Evolutionary conservation across 2,888 invertebrate genomes (phyloP).

Genomic region (Synergus laeviventris): DNA sequence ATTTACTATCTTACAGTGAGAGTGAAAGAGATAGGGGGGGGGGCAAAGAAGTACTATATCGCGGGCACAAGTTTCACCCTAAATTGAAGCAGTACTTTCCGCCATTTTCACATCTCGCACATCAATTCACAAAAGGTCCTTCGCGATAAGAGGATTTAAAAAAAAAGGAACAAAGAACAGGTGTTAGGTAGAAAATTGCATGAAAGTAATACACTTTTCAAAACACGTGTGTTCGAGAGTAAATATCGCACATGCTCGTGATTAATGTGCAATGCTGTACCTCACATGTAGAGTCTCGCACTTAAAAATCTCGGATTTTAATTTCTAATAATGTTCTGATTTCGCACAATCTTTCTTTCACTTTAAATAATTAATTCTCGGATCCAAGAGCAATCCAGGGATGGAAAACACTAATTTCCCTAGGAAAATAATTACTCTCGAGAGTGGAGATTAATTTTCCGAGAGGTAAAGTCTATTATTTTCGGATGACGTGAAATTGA

Average conservation of each 20-base stretch:
- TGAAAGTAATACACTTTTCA: background rate
- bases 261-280: background rate
- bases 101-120: conserved; percentile 20
- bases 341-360: background rate
- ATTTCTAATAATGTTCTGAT: background rate
- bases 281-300: background rate
- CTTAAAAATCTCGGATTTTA: background rate
- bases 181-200: background rate
- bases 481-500: background rate
- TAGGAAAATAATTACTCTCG: conserved; percentile 5
- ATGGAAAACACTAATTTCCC: conserved; percentile 5
- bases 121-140: background rate
- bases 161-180: background rate
- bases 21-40: background rate
- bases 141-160: background rate
- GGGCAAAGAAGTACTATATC: background rate
- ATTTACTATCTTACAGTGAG: background rate
- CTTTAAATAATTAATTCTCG: background rate
- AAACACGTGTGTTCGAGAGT: background rate
- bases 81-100: conserved; percentile 13
- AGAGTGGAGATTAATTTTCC: conserved; percentile 18
- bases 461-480: conserved; percentile 32
- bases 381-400: background rate
- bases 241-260: background rate
- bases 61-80: conserved; percentile 2